Evolutionary conservation across 2,797 vertebrate species (phyloP).

Genomic region (Coregonus sp.): DNA sequence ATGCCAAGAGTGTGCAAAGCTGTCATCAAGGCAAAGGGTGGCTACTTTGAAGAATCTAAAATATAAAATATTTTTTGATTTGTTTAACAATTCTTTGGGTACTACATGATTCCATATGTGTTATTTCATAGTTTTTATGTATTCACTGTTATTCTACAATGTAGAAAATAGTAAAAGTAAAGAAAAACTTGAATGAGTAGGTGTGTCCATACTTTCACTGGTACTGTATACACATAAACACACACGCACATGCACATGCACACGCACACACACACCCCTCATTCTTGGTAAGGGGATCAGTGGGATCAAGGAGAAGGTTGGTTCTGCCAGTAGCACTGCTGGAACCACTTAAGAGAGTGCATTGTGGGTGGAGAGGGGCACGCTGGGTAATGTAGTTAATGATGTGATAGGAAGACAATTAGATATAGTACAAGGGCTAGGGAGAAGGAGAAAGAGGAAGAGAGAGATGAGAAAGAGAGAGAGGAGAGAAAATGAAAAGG

Average conservation of each 20-base stretch:
- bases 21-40: too few relatives aligned
- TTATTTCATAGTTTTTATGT: too few relatives aligned
- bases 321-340: conserved; percentile 12
- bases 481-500: not conserved
- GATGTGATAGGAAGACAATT: conserved; percentile 1
- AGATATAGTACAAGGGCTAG: not conserved
- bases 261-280: not conserved
- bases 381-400: conserved; percentile 34
- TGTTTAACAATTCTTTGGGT: too few relatives aligned
- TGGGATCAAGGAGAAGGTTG: not conserved
- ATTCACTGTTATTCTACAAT: too few relatives aligned
- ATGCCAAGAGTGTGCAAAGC: too few relatives aligned
- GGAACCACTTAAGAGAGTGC: conserved; percentile 16
- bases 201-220: too few relatives aligned
- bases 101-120: too few relatives aligned
- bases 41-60: too few relatives aligned
- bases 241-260: conserved; percentile 4
- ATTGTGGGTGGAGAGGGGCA: conserved; percentile 16
- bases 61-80: too few relatives aligned
- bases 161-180: too few relatives aligned
- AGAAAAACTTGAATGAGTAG: too few relatives aligned
- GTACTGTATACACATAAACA: not conserved
- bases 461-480: not conserved
- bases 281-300: not conserved
- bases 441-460: too few relatives aligned